A percentile compares a stretch with the other conserved stretches of the same genome.
These are phyloP conservation scores for Mormyrops boulengeri DNA, from an alignment of 2,797 vertebrate species.

Conservation along the genomic window DNA sequence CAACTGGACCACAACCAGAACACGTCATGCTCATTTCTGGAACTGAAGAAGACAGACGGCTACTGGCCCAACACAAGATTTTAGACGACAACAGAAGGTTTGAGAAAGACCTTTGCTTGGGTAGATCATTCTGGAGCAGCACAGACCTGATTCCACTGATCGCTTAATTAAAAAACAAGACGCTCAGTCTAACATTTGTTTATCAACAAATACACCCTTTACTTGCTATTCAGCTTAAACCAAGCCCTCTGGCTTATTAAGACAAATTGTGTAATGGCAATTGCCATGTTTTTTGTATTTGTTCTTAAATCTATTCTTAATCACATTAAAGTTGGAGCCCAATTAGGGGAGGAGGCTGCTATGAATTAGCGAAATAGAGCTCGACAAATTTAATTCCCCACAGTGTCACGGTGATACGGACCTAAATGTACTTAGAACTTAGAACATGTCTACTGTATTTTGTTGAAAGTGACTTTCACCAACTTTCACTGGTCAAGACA, in stretches of 20 bases:
- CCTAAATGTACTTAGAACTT: neutral
- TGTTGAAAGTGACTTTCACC: neutral
- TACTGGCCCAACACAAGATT: neutral
- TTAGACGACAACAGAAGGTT: neutral
- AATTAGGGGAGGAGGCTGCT: slow-evolving; percentile 22
- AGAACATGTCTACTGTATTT: neutral
- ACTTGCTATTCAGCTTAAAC: neutral
- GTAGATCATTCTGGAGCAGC: neutral
- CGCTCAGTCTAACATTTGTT: neutral
- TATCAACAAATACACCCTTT: neutral
- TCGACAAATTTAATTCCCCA: slow-evolving; percentile 15
- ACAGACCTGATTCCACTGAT: neutral
- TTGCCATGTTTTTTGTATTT: slow-evolving; percentile 3
- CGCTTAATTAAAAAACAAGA: neutral
- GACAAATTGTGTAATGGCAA: neutral
- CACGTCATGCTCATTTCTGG: neutral
- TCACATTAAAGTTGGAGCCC: slow-evolving; percentile 24
- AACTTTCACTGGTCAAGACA: neutral
- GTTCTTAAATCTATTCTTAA: slow-evolving; percentile 28
- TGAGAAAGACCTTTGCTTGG: neutral
- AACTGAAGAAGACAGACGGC: neutral
- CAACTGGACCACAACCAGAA: neutral
- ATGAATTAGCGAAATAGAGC: slow-evolving; percentile 15
- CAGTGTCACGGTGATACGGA: neutral
- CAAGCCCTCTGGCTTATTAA: neutral